These are phyloP conservation scores for Meriones psammophilus DNA, from an alignment of 2,797 vertebrate genomes.

Conservation along the genomic window DNA sequence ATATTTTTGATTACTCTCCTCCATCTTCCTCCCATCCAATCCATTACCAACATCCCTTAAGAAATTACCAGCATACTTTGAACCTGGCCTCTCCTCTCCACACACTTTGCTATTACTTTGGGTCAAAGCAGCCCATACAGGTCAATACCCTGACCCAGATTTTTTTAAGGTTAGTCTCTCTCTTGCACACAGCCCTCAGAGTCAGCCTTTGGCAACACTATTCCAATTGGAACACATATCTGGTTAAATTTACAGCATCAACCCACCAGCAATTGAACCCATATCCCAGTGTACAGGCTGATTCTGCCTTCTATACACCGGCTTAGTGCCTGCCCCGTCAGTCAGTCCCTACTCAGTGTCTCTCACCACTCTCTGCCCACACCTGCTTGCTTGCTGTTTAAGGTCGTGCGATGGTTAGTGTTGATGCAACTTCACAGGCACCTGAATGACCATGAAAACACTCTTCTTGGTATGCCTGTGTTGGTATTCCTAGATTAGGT, in stretches of 20 bases:
- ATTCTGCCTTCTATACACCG: background rate
- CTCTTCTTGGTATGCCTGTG: background rate
- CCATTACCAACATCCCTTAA: background rate
- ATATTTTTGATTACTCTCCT: background rate
- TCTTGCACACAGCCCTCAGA: background rate
- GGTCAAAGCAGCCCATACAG: background rate
- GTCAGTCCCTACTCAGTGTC: background rate
- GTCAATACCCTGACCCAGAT: background rate
- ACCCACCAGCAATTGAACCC: background rate
- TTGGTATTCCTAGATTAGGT: background rate
- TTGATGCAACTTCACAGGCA: background rate
- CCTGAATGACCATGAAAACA: background rate
- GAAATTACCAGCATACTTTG: background rate
- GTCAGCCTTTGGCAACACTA: background rate
- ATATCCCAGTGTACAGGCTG: background rate
- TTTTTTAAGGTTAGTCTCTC: background rate
- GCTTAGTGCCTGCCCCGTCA: background rate
- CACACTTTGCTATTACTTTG: background rate
- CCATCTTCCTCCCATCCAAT: background rate
- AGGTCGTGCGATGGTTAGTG: background rate
- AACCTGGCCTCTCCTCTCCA: background rate
- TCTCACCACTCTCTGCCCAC: background rate
- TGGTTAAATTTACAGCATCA: background rate
- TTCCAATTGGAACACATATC: background rate
- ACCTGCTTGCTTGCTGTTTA: background rate